phyloP scores from a whole-genome alignment of 2,113 vertebrate genomes.

The Psammodynastes pulverulentus region DNA sequence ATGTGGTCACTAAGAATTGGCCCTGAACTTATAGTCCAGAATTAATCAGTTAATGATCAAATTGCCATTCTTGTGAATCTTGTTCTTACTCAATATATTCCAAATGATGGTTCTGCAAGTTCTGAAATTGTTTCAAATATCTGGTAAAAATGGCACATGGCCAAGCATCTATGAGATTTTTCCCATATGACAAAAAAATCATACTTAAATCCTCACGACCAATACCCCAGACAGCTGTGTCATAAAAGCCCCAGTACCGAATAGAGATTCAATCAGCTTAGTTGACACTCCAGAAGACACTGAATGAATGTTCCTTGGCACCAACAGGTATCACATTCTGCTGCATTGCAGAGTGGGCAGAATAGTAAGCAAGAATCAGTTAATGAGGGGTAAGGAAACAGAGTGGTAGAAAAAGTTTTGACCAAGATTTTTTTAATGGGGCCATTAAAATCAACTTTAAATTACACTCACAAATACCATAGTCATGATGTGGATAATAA shows the following conservation, averaged over 20 bases:
- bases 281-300: not conserved
- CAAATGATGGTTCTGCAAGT: not conserved
- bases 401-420: not conserved
- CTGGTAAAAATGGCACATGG: not conserved
- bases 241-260: not conserved
- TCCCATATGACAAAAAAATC: not conserved
- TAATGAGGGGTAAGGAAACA: not conserved
- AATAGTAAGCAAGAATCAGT: not conserved
- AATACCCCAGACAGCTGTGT: not conserved
- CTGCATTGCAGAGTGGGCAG: not conserved
- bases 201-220: not conserved
- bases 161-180: not conserved
- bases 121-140: not conserved
- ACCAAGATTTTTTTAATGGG: slow-evolving; percentile 58
- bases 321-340: not conserved
- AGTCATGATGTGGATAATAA: slow-evolving; percentile 66
- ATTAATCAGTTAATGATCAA: not conserved
- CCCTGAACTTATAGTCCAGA: not conserved
- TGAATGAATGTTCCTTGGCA: not conserved
- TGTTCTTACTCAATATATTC: not conserved
- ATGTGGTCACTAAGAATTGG: not conserved
- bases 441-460: slow-evolving; percentile 68
- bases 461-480: slow-evolving; percentile 65
- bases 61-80: not conserved
- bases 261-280: not conserved